Conservation (phyloP, 2,113 vertebrate species). For the Xenopus laevis region DNA sequence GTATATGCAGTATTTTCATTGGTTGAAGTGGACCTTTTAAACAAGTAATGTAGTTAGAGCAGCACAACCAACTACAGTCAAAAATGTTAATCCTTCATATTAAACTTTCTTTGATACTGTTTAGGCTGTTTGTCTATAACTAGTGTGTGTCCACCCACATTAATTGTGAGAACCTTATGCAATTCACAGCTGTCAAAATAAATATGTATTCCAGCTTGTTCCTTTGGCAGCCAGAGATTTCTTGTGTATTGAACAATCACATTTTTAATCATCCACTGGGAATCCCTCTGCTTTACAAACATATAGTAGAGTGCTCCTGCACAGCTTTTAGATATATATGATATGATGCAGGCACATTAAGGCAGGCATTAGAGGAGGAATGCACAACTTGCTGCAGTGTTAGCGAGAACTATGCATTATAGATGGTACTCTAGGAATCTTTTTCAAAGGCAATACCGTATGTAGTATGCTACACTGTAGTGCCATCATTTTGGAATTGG, state of each 20-base stretch:
- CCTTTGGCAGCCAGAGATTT: constrained; percentile 13
- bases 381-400: neutral
- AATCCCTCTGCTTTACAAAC: constrained; percentile 22
- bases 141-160: too few species aligned
- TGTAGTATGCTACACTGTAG: too few species aligned
- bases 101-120: too few species aligned
- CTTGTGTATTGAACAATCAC: constrained; percentile 34
- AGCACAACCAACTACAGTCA: too few species aligned
- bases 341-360: constrained; percentile 37
- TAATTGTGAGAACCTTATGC: constrained; percentile 28
- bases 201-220: constrained; percentile 19
- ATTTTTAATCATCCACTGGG: constrained; percentile 28
- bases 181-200: constrained; percentile 28
- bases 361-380: constrained; percentile 1
- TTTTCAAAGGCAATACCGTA: neutral
- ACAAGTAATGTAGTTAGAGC: too few species aligned
- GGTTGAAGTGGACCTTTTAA: too few species aligned
- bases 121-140: too few species aligned
- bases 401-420: constrained; percentile 14
- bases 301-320: constrained; percentile 26
- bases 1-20: too few species aligned
- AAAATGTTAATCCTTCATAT: too few species aligned
- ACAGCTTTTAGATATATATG: constrained; percentile 14
- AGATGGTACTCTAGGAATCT: constrained; percentile 8
- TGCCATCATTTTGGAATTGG: too few species aligned